These are phyloP conservation scores for Poeciliopsis retropinna DNA, from an alignment of 2,113 vertebrate species.

Conservation along the genomic window DNA sequence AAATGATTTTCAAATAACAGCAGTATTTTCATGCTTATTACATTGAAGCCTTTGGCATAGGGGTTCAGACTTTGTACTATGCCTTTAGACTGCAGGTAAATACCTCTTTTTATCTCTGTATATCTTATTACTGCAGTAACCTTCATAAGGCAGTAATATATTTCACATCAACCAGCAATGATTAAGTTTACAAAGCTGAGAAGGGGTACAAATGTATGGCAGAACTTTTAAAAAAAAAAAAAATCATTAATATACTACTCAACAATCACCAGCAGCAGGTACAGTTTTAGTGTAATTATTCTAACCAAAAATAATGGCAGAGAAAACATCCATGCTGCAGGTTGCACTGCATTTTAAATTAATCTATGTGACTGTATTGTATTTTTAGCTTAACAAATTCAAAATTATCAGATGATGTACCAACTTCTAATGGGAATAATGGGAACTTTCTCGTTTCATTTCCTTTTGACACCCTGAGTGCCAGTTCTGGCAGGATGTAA, in stretches of 20 bases:
- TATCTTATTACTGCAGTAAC: background rate
- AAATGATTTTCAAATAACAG: background rate
- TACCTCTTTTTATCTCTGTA: background rate
- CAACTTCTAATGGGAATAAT: background rate
- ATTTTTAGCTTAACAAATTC: background rate
- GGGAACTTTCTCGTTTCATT: conserved; percentile 1
- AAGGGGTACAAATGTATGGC: background rate
- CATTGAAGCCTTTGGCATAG: background rate
- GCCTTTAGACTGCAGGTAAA: background rate
- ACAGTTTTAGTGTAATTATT: background rate
- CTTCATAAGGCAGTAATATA: background rate
- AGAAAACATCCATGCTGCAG: background rate
- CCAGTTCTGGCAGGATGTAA: background rate
- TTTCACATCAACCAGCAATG: background rate
- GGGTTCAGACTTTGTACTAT: background rate
- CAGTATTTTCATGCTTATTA: background rate
- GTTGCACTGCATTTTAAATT: background rate
- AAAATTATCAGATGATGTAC: background rate
- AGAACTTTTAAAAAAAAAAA: background rate
- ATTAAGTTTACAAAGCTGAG: background rate
- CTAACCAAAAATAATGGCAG: background rate
- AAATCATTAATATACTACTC: background rate
- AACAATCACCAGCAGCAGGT: background rate
- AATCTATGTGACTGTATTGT: background rate
- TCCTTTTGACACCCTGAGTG: background rate